Evolutionary conservation across 2,888 invertebrate genomes (phyloP), one percentile per base, ranked within the genome.

Genomic region (Cephus nigrinus): DNA sequence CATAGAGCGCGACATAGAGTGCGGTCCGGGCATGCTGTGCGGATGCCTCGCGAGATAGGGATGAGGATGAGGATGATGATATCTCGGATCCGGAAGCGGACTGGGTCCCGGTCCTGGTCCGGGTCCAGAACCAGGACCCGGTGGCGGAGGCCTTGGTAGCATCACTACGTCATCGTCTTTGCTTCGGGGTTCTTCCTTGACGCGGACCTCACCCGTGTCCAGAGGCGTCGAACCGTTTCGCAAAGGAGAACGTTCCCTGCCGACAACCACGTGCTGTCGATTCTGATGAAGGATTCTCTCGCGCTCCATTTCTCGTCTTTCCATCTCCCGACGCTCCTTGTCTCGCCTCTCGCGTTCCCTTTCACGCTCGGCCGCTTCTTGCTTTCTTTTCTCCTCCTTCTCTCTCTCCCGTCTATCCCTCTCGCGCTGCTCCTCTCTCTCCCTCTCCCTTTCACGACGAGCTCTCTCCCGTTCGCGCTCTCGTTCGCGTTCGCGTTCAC

Each of bases 201-300:
- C 92, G 83, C 95, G 93, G 80, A 95, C 93, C 89, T 92, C 93
- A 89, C 85, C 89, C 80, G 81, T 76, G 75, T 88, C 88, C 76
- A 86, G 81, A 4, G 85, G 83, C 30, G 85, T 86, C 12, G 86
- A 85, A 11, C 96, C 96, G 89, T 95, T 96, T 36, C 97, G 93
- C 76, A 96, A 92, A 5, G 97, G 97, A 11, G 97, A 97, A 75
- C 97, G 93, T 82, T 95, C 95, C 5, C 95, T 90, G 81, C 87
- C 85, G 32, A 89, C 86, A 5, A 87, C 84, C 11, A 88, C 85
- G 72, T 90, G 90, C 36, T 90, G 90, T 32, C 87, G 86, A 23
- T 85, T 86, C 34, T 89, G 90, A 71, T 85, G 85, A 30, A 82
- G 79, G 11, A 77, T 75, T 69, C 79, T 15, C 73, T 73, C 78